Evolutionary conservation across 2,888 invertebrate genomes (phyloP).

Genomic region (Choristoneura rosaceana): DNA sequence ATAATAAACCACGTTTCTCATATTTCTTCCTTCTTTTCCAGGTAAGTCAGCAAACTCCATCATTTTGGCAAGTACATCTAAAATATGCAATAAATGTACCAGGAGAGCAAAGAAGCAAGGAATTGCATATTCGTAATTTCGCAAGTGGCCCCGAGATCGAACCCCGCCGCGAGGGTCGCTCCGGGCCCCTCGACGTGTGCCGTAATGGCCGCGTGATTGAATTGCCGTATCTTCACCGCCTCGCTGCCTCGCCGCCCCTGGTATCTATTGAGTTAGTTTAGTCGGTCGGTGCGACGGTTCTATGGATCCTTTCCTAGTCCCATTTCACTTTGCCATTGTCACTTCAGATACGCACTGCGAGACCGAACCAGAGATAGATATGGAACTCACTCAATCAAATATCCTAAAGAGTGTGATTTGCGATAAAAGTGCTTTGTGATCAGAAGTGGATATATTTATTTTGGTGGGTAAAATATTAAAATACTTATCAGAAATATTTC

Average conservation of each 20-base stretch:
- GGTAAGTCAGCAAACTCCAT: constrained; percentile 56
- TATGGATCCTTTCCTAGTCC: constrained; percentile 16
- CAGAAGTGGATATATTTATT: background rate
- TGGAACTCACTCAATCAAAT: constrained; percentile 3
- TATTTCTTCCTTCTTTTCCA: constrained; percentile 53
- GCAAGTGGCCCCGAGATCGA: constrained; percentile 53
- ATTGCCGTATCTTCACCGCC: constrained; percentile 72
- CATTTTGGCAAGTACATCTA: constrained; percentile 45
- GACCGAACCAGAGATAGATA: constrained; percentile 1
- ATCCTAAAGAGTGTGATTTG: background rate
- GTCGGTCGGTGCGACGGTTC: constrained; percentile 52
- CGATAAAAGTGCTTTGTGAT: background rate
- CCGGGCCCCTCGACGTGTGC: constrained; percentile 59
- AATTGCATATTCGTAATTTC: constrained; percentile 65
- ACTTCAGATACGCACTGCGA: constrained; percentile 3
- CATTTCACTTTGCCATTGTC: constrained; percentile 26
- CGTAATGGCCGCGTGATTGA: constrained; percentile 75
- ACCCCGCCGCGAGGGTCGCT: constrained; percentile 52
- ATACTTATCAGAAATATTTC: background rate
- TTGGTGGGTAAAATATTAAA: too few relatives aligned
- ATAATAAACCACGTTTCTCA: background rate
- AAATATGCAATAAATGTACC: constrained; percentile 72
- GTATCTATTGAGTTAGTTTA: constrained; percentile 72
- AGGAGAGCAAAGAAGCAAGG: constrained; percentile 59
- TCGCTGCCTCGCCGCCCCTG: constrained; percentile 64